phyloP scores from a whole-genome alignment of 2,113 vertebrate species.

The Amblyornis subalaris region DNA sequence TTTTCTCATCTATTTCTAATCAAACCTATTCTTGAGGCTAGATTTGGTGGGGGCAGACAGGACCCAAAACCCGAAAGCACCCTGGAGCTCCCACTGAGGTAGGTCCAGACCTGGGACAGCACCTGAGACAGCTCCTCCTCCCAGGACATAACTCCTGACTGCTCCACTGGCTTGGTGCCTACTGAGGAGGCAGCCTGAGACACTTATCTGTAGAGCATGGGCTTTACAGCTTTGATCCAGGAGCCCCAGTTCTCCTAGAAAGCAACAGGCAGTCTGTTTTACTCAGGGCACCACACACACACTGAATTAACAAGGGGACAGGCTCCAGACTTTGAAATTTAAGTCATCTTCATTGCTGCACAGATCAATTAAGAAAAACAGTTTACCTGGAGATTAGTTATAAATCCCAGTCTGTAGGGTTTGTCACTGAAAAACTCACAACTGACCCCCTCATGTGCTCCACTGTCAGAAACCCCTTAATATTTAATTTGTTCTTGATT shows the following conservation, averaged over 20 bases:
- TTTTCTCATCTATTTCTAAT: not conserved
- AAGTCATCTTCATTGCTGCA: not conserved
- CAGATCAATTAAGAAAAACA: not conserved
- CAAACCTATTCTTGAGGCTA: not conserved
- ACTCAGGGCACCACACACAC: not conserved
- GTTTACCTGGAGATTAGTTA: not conserved
- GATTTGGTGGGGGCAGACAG: not conserved
- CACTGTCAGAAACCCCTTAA: not conserved
- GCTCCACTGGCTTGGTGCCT: not conserved
- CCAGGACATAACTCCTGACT: accelerated
- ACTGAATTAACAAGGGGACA: not conserved
- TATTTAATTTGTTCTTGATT: not conserved
- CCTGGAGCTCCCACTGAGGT: not conserved
- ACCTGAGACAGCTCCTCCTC: not conserved
- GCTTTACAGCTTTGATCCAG: not conserved
- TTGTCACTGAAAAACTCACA: not conserved
- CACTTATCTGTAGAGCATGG: not conserved
- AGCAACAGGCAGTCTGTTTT: not conserved
- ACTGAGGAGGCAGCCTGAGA: not conserved
- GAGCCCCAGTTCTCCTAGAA: not conserved
- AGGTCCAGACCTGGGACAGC: not conserved
- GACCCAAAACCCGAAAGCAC: not conserved
- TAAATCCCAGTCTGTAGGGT: not conserved
- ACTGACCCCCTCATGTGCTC: not conserved
- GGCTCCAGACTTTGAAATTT: not conserved